Evolutionary conservation across 1,140 invertebrate genomes (phyloP).

Genomic region (Mya arenaria): DNA sequence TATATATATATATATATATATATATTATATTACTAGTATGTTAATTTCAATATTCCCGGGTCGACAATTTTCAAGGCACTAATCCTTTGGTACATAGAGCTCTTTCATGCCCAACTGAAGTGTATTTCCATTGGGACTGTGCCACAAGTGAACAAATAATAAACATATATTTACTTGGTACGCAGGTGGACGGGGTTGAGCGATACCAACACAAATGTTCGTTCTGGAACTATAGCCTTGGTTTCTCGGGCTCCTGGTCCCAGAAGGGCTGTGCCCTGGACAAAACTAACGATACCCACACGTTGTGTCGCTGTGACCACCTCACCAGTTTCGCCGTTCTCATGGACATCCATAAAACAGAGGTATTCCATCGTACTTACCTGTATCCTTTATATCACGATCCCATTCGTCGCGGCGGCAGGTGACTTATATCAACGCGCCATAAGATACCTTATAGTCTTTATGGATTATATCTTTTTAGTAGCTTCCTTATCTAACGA

Average conservation of each 20-base stretch:
- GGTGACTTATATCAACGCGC: not conserved
- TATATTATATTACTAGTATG: too few relatives aligned
- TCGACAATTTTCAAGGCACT: too few relatives aligned
- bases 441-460: not conserved
- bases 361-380: slow-evolving; percentile 65
- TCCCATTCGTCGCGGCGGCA: too few relatives aligned
- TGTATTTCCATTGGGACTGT: too few relatives aligned
- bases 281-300: slow-evolving; percentile 78
- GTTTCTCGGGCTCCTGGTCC: slow-evolving; percentile 70
- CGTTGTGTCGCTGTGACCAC: slow-evolving; percentile 97
- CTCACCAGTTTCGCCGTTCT: slow-evolving; percentile 95
- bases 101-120: too few relatives aligned
- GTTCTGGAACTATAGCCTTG: slow-evolving; percentile 69
- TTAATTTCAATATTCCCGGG: too few relatives aligned
- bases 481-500: too few relatives aligned
- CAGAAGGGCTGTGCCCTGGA: slow-evolving; percentile 70
- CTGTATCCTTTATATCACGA: too few relatives aligned
- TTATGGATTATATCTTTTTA: not conserved
- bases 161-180: not conserved
- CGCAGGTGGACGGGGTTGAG: not conserved
- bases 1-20: too few relatives aligned
- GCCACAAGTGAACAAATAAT: too few relatives aligned
- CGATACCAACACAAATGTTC: slow-evolving; percentile 56
- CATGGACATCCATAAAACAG: slow-evolving; percentile 85
- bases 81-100: too few relatives aligned